phyloP scores from a whole-genome alignment of 2,113 vertebrate genomes.

The Petrocephalus zakoni region DNA sequence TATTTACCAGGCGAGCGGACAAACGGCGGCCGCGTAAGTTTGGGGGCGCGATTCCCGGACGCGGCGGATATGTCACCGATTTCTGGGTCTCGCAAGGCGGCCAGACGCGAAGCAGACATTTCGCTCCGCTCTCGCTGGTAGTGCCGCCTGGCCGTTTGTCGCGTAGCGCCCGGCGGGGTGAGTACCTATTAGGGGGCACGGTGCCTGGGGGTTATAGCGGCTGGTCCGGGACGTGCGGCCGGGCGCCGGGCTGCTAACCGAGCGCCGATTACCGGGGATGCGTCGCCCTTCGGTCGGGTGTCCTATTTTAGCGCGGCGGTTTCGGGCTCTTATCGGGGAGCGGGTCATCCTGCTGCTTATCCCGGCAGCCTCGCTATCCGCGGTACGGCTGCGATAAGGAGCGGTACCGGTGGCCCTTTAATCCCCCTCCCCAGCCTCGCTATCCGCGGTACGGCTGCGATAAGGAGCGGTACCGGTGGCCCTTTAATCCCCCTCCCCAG shows the following conservation, averaged over 20 bases:
- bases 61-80: not conserved
- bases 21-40: not conserved
- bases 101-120: not conserved
- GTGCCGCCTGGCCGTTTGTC: no score
- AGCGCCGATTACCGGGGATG: no score
- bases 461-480: no score
- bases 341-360: not conserved
- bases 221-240: no score
- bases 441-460: no score
- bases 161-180: no score
- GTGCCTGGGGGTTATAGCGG: no score
- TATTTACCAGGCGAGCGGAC: not conserved
- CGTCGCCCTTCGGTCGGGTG: no score
- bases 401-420: not conserved
- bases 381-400: not conserved
- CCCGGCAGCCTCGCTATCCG: not conserved
- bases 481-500: no score
- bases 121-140: no score
- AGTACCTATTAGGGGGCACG: not conserved
- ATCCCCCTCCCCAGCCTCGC: no score
- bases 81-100: not conserved
- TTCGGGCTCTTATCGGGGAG: not conserved
- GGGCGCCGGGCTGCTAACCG: no score
- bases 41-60: not conserved
- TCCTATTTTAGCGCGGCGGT: not conserved